Percentiles rank a stretch among this genome's conserved stretches.
These are phyloP conservation scores for Ondatra zibethicus DNA, from an alignment of 2,113 vertebrate species.

Conservation along the genomic window DNA sequence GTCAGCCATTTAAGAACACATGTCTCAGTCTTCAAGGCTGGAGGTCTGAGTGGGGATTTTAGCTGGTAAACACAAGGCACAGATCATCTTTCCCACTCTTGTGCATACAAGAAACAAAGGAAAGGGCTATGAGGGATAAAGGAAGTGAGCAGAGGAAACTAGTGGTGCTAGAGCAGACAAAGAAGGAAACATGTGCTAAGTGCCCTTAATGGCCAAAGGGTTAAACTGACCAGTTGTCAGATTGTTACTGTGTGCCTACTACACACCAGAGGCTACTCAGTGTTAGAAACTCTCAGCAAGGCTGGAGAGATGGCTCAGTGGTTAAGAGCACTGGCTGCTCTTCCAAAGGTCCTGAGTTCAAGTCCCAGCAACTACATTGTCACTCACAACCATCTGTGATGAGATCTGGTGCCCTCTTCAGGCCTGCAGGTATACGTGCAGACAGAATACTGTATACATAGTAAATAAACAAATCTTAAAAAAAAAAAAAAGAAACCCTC, in stretches of 20 bases:
- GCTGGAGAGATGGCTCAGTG: too few species aligned
- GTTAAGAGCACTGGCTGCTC: too few species aligned
- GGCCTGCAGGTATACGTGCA: too few species aligned
- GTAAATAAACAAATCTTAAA: too few species aligned
- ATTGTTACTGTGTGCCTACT: neutral
- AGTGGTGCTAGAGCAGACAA: neutral
- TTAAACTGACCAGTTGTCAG: neutral
- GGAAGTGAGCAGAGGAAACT: neutral
- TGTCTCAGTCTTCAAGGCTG: neutral
- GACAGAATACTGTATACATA: too few species aligned
- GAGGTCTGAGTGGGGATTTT: slow-evolving; percentile 20
- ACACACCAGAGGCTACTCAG: neutral
- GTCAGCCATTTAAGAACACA: slow-evolving; percentile 47
- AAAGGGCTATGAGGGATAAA: too few species aligned
- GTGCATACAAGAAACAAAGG: neutral
- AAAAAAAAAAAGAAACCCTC: too few species aligned
- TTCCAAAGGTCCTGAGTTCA: too few species aligned
- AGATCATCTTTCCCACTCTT: neutral
- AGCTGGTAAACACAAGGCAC: slow-evolving; percentile 24
- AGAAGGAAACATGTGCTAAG: slow-evolving; percentile 2
- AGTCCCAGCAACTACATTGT: too few species aligned
- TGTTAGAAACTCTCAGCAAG: neutral
- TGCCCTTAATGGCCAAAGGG: neutral
- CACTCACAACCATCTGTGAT: too few species aligned
- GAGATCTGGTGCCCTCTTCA: too few species aligned